phyloP scores from a whole-genome alignment of 2,113 vertebrate species.

The Miniopterus natalensis region DNA sequence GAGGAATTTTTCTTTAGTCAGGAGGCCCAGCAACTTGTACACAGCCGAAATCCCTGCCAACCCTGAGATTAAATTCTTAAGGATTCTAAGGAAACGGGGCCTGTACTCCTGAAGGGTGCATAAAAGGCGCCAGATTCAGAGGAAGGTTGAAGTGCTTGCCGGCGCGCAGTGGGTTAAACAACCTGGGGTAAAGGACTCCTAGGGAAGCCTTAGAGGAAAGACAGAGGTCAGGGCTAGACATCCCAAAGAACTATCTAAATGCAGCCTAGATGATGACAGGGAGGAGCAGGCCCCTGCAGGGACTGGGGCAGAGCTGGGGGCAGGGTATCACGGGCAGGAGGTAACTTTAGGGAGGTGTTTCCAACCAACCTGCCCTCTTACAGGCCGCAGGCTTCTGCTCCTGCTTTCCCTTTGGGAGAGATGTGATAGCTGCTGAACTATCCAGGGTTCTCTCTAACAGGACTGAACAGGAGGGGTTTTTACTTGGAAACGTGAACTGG shows the following conservation, averaged over 20 bases:
- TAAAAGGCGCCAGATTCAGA: background rate
- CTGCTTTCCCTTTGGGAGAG: background rate
- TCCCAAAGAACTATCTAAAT: background rate
- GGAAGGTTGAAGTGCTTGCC: background rate
- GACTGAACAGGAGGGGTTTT: background rate
- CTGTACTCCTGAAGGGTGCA: conserved; percentile 51
- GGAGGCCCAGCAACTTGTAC: conserved; percentile 38
- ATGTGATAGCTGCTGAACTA: background rate
- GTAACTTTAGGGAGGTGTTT: background rate
- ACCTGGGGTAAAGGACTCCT: too few species aligned
- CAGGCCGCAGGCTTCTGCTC: background rate
- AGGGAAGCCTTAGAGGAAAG: background rate
- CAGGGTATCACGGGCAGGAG: background rate
- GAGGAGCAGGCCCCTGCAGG: background rate
- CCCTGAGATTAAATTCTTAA: conserved; percentile 65
- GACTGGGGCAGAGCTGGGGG: background rate
- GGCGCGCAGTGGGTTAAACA: background rate
- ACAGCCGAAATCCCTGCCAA: conserved; percentile 59
- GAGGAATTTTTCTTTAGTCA: conserved; percentile 49
- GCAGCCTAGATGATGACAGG: background rate
- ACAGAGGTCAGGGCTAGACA: background rate
- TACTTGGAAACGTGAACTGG: too few species aligned
- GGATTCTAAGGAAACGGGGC: conserved; percentile 51
- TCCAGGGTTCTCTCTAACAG: background rate
- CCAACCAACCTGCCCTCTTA: background rate